Evolutionary conservation across 2,113 vertebrate genomes (phyloP).

Genomic region (Coptodon rendalli): DNA sequence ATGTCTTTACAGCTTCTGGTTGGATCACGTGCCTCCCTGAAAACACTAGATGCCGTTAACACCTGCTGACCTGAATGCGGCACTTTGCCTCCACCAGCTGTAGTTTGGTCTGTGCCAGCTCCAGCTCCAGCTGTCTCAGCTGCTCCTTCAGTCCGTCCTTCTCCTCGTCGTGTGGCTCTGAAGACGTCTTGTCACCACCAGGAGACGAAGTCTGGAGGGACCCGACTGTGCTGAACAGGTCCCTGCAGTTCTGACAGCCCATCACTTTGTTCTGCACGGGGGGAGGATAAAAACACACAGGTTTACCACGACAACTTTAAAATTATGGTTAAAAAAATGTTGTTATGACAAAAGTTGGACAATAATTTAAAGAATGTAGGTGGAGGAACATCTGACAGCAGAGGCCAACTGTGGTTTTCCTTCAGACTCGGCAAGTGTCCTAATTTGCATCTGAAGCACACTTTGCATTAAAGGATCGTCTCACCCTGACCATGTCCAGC

Average conservation of each 20-base stretch:
- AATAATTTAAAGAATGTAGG: too few species aligned
- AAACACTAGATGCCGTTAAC: background rate
- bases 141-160: slow-evolving; percentile 93
- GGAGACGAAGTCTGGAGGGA: slow-evolving; percentile 73
- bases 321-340: background rate
- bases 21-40: background rate
- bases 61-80: slow-evolving; percentile 87
- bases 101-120: slow-evolving; percentile 97
- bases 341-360: background rate
- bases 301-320: fast-evolving
- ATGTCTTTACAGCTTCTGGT: background rate
- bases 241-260: slow-evolving; percentile 90
- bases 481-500: slow-evolving; percentile 91
- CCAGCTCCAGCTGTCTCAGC: slow-evolving; percentile 93
- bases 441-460: background rate
- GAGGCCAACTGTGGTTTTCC: background rate
- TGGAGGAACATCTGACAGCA: too few species aligned
- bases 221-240: slow-evolving; percentile 88
- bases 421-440: background rate
- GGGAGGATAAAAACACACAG: background rate
- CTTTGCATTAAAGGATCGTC: background rate
- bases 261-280: slow-evolving; percentile 83
- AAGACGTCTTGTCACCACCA: slow-evolving; percentile 66
- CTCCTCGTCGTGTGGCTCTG: slow-evolving; percentile 81
- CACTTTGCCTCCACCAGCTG: slow-evolving; percentile 99